Base-by-base conservation (phyloP, 2,797 vertebrate genomes). In the Fistularia tabacaria region DNA sequence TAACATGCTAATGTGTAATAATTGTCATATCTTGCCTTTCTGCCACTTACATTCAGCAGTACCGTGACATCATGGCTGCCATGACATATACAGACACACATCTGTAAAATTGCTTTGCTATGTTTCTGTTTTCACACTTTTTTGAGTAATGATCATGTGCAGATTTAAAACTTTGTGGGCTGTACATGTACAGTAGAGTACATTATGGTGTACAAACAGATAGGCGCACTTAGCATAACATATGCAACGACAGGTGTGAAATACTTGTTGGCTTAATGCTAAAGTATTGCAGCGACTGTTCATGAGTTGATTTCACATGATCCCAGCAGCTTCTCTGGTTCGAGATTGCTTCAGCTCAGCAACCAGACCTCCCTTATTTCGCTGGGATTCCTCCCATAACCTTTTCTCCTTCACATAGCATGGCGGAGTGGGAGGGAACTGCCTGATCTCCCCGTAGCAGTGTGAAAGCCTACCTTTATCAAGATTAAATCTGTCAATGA, bases 391-490 rank as follows among this genome's bases (percentile, higher is more conserved):
- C 25, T 25, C 25, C 25, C 25, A 2, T 2, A 25, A 25, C 63
- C 58, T 56, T 71, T 76, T 57, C 64, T 71, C 70, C 60, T 71
- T 76, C 67, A 80, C 80, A 81, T 69, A 76, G 61, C 73, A 68
- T 45, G 63, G 55, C 44, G 62, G 64, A 54, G 66, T 49, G 53
- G 54, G 57, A 62, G 59, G 60, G 60, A 68, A 63, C 62, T 54
- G 59, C 70, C 65, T 43, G 73, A 62, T 73, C 71, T 62, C 12
- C 62, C 69, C 57, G 39, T 49, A 47, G 59, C 66, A 48, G 60
- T 38, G 70, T 83, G 81, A 84, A 84, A 84, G 76, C 74, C 75
- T 80, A 84, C 80, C 83, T 84, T 84, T 81, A 87, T 86, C 81
- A 69, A 82, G 81, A 82, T 84, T 76, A 81, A 81, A 77, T 69